A percentile compares a stretch with the other conserved stretches of the same genome.
These are phyloP conservation scores for Burhinus oedicnemus DNA, from an alignment of 2,113 vertebrate genomes.

Conservation along the genomic window DNA sequence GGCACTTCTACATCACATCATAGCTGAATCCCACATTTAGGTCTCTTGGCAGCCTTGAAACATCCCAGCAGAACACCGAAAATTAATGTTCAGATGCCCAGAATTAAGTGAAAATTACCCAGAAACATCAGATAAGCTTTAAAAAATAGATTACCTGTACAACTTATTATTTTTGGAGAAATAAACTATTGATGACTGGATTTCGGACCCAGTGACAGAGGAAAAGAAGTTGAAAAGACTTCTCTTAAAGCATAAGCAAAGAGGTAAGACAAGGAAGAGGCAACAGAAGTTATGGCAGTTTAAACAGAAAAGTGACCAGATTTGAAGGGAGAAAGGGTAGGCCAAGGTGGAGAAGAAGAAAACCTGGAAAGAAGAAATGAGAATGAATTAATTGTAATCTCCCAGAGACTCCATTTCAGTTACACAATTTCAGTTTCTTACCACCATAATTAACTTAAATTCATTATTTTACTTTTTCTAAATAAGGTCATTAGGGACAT, in stretches of 20 bases:
- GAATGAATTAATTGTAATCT: constrained; percentile 49
- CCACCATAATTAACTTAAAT: not conserved
- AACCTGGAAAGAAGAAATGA: constrained; percentile 70
- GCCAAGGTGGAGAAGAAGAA: constrained; percentile 53
- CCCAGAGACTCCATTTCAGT: not conserved
- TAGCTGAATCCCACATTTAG: not conserved
- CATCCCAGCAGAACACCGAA: not conserved
- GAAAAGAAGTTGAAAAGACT: constrained; percentile 56
- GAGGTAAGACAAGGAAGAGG: constrained; percentile 2
- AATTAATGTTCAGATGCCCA: not conserved
- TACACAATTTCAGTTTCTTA: not conserved
- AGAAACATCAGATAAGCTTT: constrained; percentile 20
- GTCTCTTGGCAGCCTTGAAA: not conserved
- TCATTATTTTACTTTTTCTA: not conserved
- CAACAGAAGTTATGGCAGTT: not conserved
- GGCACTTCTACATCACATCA: not conserved
- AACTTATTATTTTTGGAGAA: constrained; percentile 39
- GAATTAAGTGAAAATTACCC: not conserved
- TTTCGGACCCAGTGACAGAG: constrained; percentile 51
- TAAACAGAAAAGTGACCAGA: constrained; percentile 17
- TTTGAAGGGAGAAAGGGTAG: constrained; percentile 34
- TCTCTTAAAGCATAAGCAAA: constrained; percentile 41
- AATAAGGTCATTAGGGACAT: not conserved
- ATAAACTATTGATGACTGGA: constrained; percentile 44
- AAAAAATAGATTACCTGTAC: constrained; percentile 53